These are phyloP conservation scores for Sphenopsis melanotis DNA, from an alignment of 2,797 vertebrate genomes.

Conservation along the genomic window DNA sequence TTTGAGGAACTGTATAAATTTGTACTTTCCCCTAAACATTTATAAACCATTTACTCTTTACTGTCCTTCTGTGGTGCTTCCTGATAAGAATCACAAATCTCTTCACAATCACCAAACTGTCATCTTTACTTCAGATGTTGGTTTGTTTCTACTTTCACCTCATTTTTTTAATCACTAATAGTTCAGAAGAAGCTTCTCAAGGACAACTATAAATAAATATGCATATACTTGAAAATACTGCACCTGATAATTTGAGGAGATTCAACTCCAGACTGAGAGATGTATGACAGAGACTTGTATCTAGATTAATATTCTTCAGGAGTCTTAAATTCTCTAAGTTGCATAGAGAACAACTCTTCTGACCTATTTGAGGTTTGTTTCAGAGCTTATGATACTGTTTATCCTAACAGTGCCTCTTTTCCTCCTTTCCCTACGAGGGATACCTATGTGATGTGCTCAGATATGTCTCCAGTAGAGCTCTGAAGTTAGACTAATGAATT, in stretches of 20 bases:
- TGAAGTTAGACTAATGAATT: background rate
- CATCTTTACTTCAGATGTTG: background rate
- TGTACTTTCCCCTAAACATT: background rate
- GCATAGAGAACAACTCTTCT: background rate
- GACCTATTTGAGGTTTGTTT: background rate
- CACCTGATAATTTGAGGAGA: background rate
- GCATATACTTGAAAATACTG: background rate
- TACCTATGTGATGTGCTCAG: background rate
- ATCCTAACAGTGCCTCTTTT: background rate
- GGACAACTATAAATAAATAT: background rate
- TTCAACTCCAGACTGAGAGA: background rate
- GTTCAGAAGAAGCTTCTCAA: background rate
- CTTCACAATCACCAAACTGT: background rate
- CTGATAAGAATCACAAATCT: background rate
- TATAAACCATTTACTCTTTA: background rate
- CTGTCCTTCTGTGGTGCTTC: background rate
- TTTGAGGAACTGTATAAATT: background rate
- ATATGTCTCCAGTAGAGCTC: background rate
- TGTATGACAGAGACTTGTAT: background rate
- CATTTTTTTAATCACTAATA: background rate
- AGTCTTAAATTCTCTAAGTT: background rate
- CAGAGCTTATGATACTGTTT: background rate
- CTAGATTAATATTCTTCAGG: background rate
- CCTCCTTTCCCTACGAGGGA: background rate
- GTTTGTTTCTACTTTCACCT: background rate